Conservation (phyloP, 2,113 vertebrate species). For the Platysternon megacephalum region DNA sequence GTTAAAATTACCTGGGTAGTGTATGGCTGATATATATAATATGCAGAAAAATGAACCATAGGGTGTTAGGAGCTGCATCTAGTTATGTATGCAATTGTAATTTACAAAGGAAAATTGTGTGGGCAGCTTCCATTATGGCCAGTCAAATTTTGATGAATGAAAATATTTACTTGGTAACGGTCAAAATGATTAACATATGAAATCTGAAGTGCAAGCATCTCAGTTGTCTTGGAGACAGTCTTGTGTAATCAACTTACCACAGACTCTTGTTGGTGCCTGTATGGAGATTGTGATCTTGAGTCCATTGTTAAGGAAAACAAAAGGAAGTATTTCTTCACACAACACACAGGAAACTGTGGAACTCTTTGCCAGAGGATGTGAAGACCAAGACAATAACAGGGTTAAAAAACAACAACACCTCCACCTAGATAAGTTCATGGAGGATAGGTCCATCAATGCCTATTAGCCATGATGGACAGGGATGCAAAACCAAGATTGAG, state of each 20-base stretch:
- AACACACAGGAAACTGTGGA: too few species aligned
- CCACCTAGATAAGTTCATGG: too few species aligned
- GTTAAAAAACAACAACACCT: too few species aligned
- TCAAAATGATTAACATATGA: background rate
- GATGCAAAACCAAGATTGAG: background rate
- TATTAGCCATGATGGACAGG: too few species aligned
- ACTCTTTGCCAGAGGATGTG: too few species aligned
- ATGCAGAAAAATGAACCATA: background rate
- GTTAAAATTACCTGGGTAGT: background rate
- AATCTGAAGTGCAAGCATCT: background rate
- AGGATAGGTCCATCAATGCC: too few species aligned
- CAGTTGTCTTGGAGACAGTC: background rate
- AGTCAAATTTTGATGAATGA: background rate
- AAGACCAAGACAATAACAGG: too few species aligned
- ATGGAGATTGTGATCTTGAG: background rate
- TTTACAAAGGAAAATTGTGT: background rate
- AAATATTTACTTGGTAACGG: accelerated
- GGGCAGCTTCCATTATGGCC: background rate
- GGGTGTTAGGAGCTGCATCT: background rate
- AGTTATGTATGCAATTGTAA: background rate
- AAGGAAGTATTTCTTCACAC: too few species aligned
- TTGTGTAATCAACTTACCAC: background rate
- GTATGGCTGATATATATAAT: background rate
- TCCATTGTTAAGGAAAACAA: background rate
- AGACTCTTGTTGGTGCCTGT: background rate